Evolutionary conservation across 2,797 vertebrate species (phyloP).

Genomic region (Acestrorhynchus altus): DNA sequence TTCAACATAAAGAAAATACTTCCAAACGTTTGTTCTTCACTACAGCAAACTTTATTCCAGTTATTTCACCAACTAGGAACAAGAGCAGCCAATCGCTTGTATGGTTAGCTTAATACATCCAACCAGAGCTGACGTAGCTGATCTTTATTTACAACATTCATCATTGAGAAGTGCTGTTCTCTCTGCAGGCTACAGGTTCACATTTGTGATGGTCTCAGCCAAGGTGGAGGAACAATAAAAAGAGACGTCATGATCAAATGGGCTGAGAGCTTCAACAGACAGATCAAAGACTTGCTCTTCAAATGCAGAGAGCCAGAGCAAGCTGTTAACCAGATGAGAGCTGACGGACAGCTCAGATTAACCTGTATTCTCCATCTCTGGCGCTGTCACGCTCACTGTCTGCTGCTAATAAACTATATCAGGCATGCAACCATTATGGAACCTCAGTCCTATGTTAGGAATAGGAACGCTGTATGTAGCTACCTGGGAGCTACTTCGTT

Average conservation of each 20-base stretch:
- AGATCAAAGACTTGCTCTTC: slow-evolving; percentile 69
- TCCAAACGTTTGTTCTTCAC: neutral
- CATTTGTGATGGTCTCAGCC: slow-evolving; percentile 70
- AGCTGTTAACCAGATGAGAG: slow-evolving; percentile 75
- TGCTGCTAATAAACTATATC: neutral
- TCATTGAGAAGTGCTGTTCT: slow-evolving; percentile 23
- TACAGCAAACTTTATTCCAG: neutral
- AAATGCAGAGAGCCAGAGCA: slow-evolving; percentile 61
- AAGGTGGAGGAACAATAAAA: slow-evolving; percentile 66
- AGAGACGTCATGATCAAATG: slow-evolving; percentile 63
- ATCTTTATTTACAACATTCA: neutral
- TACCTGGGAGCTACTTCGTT: no score
- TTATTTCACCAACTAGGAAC: neutral
- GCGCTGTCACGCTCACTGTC: slow-evolving; percentile 27
- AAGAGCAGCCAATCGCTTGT: neutral
- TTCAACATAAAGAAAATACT: no score
- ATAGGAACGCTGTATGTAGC: neutral
- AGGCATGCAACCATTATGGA: neutral
- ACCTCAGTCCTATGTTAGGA: neutral
- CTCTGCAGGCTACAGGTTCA: slow-evolving; percentile 61
- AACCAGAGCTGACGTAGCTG: neutral
- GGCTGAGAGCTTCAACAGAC: slow-evolving; percentile 41
- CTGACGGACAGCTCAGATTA: slow-evolving; percentile 58
- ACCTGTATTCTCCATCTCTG: slow-evolving; percentile 51
- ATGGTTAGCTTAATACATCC: slow-evolving; percentile 14